A percentile compares a stretch with the other conserved stretches of the same genome.
Evolutionary conservation across 2,113 vertebrate species (phyloP).

Genomic region (Grammomys surdaster): DNA sequence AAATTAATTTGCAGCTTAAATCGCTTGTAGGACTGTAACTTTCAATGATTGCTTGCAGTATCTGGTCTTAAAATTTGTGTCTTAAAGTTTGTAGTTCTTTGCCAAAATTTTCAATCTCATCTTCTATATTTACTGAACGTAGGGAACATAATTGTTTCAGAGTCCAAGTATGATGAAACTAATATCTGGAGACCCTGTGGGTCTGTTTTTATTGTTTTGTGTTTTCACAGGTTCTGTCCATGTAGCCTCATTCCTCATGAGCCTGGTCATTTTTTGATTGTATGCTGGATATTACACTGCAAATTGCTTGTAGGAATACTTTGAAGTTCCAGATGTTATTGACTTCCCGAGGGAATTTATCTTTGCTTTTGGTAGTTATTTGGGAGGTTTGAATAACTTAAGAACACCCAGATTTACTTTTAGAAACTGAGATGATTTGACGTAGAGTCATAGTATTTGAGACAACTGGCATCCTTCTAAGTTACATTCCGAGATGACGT

Average conservation of each 20-base stretch:
- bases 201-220: constrained; percentile 59
- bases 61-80: constrained; percentile 51
- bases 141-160: constrained; percentile 23
- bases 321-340: constrained; percentile 28
- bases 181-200: not conserved
- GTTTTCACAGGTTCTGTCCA: constrained; percentile 13
- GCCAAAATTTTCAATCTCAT: not conserved
- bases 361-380: constrained; percentile 31
- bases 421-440: constrained; percentile 18
- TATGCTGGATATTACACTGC: constrained; percentile 16
- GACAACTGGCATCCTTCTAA: not conserved
- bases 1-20: not conserved
- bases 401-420: not conserved
- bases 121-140: constrained; percentile 47
- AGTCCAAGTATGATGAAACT: constrained; percentile 49
- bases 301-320: constrained; percentile 50
- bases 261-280: constrained; percentile 51
- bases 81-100: constrained; percentile 40
- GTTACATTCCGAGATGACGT: not conserved
- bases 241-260: constrained; percentile 33
- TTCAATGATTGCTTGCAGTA: constrained; percentile 24
- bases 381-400: not conserved
- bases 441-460: not conserved
- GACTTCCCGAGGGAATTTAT: constrained; percentile 34
- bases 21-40: not conserved